Evolutionary conservation across 2,113 vertebrate species (phyloP).

Genomic region (Ciconia stormi): DNA sequence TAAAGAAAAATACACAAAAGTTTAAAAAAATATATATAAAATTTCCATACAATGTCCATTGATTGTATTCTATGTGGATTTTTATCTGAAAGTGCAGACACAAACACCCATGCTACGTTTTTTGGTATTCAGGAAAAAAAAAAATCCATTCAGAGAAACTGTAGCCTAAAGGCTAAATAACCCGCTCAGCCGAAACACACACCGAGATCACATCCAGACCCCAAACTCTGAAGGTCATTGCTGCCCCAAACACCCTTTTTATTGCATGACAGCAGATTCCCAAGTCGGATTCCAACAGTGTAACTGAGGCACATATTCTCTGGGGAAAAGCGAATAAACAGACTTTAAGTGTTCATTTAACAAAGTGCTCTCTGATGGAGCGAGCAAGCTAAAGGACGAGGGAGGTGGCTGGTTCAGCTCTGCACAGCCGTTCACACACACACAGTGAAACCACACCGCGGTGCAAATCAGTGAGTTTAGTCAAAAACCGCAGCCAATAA

Average conservation of each 20-base stretch:
- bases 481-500: not conserved
- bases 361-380: not conserved
- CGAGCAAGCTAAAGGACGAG: not conserved
- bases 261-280: not conserved
- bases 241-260: not conserved
- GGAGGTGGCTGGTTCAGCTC: not conserved
- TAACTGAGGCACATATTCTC: not conserved
- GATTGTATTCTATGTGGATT: not conserved
- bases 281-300: not conserved
- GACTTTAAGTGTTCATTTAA: not conserved
- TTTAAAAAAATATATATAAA: not conserved
- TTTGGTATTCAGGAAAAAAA: not conserved
- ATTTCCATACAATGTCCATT: not conserved
- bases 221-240: not conserved
- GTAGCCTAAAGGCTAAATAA: not conserved
- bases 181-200: not conserved
- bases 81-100: not conserved
- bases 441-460: not conserved
- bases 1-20: not conserved
- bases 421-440: accelerated
- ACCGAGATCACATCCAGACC: not conserved
- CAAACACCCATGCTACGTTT: not conserved
- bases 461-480: not conserved
- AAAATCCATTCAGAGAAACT: not conserved
- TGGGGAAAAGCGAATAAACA: not conserved